A percentile compares a stretch with the other conserved stretches of the same genome.
Conservation (phyloP, 2,113 vertebrate species). For the Myiozetetes cayanensis region DNA sequence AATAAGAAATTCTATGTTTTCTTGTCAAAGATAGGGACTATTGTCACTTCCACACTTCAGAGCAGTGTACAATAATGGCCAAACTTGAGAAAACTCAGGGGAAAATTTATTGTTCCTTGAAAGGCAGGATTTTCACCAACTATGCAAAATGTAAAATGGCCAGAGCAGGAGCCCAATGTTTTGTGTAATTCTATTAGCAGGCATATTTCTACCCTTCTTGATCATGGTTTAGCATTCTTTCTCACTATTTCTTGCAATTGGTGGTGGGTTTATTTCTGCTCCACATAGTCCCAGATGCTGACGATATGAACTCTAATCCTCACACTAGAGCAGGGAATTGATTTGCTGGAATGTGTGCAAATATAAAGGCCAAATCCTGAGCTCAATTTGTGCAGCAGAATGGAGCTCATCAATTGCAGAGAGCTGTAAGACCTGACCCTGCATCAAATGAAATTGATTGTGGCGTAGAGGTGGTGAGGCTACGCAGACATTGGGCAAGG, state of each 20-base stretch:
- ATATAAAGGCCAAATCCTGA: background rate
- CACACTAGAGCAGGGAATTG: background rate
- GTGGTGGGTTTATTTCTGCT: background rate
- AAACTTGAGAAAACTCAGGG: background rate
- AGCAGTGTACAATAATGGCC: background rate
- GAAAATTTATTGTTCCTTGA: background rate
- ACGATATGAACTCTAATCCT: background rate
- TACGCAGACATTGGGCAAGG: background rate
- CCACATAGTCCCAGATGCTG: background rate
- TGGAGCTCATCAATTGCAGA: background rate
- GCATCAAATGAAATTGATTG: background rate
- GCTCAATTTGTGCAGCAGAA: background rate
- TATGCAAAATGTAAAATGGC: background rate
- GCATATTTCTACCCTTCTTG: background rate
- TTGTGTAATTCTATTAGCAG: background rate
- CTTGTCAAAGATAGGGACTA: background rate
- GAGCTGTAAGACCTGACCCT: background rate
- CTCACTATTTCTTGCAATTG: background rate
- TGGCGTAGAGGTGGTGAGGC: background rate
- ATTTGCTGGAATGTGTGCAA: background rate
- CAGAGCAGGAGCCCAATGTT: background rate
- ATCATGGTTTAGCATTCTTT: background rate
- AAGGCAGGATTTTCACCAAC: background rate
- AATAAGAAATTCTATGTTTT: background rate
- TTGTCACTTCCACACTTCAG: background rate